phyloP scores from a whole-genome alignment of 2,888 invertebrate species.

The Tigriopus californicus region DNA sequence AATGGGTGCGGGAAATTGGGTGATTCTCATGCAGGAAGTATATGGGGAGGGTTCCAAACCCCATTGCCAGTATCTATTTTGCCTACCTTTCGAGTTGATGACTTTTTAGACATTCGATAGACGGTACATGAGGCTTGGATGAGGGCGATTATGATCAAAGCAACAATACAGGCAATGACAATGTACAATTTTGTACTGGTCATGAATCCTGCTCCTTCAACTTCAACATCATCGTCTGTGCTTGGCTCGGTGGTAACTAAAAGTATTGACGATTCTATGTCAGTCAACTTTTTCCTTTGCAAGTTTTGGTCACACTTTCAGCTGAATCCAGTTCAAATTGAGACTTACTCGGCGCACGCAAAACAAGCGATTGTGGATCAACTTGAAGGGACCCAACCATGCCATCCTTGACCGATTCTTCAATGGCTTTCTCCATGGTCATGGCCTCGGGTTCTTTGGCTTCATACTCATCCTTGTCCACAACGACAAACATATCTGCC shows the following conservation, averaged over 20 bases:
- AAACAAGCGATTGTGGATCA: conserved; percentile 55
- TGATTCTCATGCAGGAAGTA: too few relatives aligned
- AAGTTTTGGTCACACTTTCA: too few relatives aligned
- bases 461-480: conserved; percentile 48
- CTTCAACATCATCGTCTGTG: neutral
- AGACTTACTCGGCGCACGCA: conserved; percentile 20
- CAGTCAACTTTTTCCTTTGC: neutral
- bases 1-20: too few relatives aligned
- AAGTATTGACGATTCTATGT: neutral
- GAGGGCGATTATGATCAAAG: conserved; percentile 54
- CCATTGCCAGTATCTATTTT: too few relatives aligned
- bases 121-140: conserved; percentile 69
- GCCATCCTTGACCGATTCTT: conserved; percentile 49
- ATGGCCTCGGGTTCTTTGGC: conserved; percentile 26
- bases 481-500: conserved; percentile 51
- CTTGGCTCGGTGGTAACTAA: neutral
- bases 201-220: neutral
- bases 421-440: conserved; percentile 37
- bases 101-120: conserved; percentile 37
- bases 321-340: neutral
- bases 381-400: conserved; percentile 56
- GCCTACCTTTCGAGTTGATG: conserved; percentile 45
- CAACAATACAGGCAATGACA: conserved; percentile 59
- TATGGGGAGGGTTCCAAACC: too few relatives aligned
- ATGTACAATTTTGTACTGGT: conserved; percentile 48